Percentiles rank a stretch among this genome's conserved stretches.
Conservation (phyloP, 2,113 vertebrate species). For the Lipophrys pholis region DNA sequence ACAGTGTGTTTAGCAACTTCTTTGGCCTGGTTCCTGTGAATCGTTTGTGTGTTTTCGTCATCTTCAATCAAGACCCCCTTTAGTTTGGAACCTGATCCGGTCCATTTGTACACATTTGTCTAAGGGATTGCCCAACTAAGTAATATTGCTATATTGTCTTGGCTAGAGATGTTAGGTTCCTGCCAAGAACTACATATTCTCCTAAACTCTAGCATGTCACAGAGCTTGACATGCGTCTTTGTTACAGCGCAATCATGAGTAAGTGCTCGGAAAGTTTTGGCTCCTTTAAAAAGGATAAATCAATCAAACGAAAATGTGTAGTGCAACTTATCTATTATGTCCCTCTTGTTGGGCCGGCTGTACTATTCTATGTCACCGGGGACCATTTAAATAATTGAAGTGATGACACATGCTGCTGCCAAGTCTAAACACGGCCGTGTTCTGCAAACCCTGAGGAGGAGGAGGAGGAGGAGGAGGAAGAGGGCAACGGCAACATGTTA, state of each 20-base stretch:
- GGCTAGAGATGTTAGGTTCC: too few relatives aligned
- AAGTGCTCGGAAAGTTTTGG: background rate
- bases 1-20: too few relatives aligned
- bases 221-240: background rate
- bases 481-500: slow-evolving; percentile 23
- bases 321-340: slow-evolving; percentile 3
- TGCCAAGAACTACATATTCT: background rate
- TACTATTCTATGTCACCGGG: slow-evolving; percentile 18
- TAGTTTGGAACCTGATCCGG: too few relatives aligned
- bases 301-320: background rate
- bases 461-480: background rate
- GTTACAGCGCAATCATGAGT: background rate
- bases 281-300: background rate
- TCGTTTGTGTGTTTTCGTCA: too few relatives aligned
- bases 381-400: slow-evolving; percentile 41
- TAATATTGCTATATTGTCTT: too few relatives aligned
- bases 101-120: too few relatives aligned
- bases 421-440: slow-evolving; percentile 33
- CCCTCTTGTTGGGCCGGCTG: background rate
- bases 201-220: too few relatives aligned
- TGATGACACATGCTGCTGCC: slow-evolving; percentile 31
- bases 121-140: too few relatives aligned
- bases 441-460: background rate
- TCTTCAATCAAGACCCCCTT: too few relatives aligned
- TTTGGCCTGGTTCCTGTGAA: too few relatives aligned